Conservation (phyloP, 2,113 vertebrate species). For the Apteryx owenii region DNA sequence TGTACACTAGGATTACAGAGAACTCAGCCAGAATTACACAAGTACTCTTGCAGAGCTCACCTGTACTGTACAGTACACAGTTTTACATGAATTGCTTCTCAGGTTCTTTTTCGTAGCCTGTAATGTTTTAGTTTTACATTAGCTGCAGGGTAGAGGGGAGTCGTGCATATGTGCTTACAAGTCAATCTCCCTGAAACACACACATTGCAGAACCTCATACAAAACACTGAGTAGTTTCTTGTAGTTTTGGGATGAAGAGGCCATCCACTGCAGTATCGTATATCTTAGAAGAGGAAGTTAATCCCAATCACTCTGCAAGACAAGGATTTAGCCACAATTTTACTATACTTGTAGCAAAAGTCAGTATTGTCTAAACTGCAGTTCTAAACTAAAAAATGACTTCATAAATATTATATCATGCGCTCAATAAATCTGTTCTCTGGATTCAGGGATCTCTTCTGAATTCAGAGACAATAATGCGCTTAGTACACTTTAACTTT, state of each 20-base stretch:
- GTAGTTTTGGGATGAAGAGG: conserved; percentile 43
- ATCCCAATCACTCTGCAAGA: conserved; percentile 18
- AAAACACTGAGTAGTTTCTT: conserved; percentile 14
- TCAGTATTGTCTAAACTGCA: not conserved
- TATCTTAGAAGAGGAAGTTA: conserved; percentile 34
- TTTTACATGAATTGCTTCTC: not conserved
- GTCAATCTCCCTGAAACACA: not conserved
- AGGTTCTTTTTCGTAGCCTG: not conserved
- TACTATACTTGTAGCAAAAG: not conserved
- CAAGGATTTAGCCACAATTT: conserved; percentile 27
- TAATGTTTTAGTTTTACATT: not conserved
- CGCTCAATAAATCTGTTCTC: not conserved
- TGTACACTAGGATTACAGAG: not conserved
- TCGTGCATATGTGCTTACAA: not conserved
- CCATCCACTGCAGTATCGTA: conserved; percentile 7
- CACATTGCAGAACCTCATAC: not conserved
- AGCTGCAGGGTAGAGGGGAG: not conserved
- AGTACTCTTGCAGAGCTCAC: not conserved
- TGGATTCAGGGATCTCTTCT: not conserved
- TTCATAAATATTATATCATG: conserved; percentile 10
- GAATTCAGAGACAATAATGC: not conserved
- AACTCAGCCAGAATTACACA: not conserved
- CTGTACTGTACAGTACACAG: not conserved
- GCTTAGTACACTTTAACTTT: not conserved
- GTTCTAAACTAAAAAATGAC: conserved; percentile 10